Evolutionary conservation across 2,113 vertebrate species (phyloP), one percentile per base, ranked within the genome.

Genomic region (Menura novaehollandiae): DNA sequence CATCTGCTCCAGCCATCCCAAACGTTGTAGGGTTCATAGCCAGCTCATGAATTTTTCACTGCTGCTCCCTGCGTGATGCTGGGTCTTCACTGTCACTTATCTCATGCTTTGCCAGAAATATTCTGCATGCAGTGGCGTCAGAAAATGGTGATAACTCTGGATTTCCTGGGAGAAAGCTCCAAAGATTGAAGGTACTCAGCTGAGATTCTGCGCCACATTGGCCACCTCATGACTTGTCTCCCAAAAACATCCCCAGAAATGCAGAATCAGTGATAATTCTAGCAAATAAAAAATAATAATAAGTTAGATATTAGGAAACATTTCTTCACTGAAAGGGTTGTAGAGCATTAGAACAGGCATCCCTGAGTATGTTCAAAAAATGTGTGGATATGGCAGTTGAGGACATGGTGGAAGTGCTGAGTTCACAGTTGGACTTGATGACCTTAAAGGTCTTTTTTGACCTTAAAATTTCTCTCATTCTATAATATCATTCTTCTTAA

Each of bases 21-120:
- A 20, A 68, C 8, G 0, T 32, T 46, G 66, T 23, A 83, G 53
- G 39, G 68, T 80, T 94, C 64, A 23, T n/a, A 15, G n/a, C n/a
- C 94, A 91, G 81, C 94, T 93, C 86, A 68, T 92, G 41, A 82
- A 94, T 88, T 93, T 85, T 95, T 91, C 88, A 93, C 64, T 22
- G 69, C 72, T 6, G 13, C 68, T 92, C 44, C 71, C 86, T 71
- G 75, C 2, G 0, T 60, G 85, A 47, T 53, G 83, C 64, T 52
- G 11, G 74, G 52, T 41, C 73, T 67, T 67, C 28, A 41, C 52
- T 63, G 91, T 15, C 58, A 18, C 66, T 89, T 85, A 56, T 20
- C 62, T 88, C 33, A 1, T 43, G 79, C 80, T 66, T 85, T 88
- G 88, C 43, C 91, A 92, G 83, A 60, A 84, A 37, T 12, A 49